Percentiles rank a stretch among this genome's conserved stretches.
phyloP scores from a whole-genome alignment of 2,888 invertebrate genomes.

The Lochmaea capreae region DNA sequence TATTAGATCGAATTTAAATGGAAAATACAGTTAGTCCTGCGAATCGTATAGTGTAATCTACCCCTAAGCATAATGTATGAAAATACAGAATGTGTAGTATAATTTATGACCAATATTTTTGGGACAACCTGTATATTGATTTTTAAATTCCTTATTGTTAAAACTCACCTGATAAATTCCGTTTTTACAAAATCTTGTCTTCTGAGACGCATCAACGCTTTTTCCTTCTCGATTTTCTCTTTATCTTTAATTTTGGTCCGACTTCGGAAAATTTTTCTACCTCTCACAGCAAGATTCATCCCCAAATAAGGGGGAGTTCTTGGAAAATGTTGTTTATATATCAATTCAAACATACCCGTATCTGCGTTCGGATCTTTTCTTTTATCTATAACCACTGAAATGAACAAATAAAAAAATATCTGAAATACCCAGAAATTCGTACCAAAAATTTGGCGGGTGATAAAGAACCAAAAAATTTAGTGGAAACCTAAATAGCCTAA shows the following conservation, averaged over 20 bases:
- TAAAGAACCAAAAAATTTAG: no score
- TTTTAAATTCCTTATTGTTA: neutral
- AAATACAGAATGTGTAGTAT: no score
- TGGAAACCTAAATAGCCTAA: no score
- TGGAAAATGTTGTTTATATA: conserved; percentile 82
- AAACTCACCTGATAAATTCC: conserved; percentile 41
- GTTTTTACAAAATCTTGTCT: conserved; percentile 45
- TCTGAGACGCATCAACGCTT: conserved; percentile 61
- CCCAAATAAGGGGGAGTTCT: conserved; percentile 86
- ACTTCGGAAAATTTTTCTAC: conserved; percentile 71
- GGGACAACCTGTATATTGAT: neutral
- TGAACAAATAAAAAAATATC: conserved; percentile 15
- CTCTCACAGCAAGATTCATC: conserved; percentile 76
- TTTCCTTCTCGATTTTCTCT: conserved; percentile 60
- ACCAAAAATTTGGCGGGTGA: no score
- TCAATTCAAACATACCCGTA: conserved; percentile 84
- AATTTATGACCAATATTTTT: neutral
- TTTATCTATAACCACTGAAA: conserved; percentile 82
- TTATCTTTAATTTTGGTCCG: conserved; percentile 53
- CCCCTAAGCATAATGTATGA: no score
- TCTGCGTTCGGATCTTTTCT: conserved; percentile 78
- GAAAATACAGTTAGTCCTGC: no score
- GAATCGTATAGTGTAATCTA: no score
- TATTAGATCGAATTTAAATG: no score
- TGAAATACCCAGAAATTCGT: neutral